Conservation (phyloP, 2,888 invertebrate species). For the Spisula subtruncata region DNA sequence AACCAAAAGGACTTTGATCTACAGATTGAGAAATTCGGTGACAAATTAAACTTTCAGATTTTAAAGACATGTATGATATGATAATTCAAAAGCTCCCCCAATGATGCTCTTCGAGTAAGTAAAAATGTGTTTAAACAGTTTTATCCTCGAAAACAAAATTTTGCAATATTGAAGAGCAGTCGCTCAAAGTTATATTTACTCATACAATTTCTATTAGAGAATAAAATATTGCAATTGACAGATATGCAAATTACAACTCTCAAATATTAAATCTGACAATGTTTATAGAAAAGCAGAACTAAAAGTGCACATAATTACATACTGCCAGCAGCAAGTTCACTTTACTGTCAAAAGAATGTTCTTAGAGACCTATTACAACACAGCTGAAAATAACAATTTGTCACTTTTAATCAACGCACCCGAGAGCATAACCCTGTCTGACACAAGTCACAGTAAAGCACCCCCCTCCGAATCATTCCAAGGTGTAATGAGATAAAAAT, state of each 20-base stretch:
- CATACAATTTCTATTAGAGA: neutral
- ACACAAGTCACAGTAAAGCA: no score
- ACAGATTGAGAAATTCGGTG: no score
- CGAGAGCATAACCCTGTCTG: no score
- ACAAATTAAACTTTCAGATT: no score
- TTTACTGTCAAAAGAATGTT: neutral
- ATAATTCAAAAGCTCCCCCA: no score
- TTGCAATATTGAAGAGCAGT: neutral
- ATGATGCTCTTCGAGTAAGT: no score
- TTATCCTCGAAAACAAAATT: neutral
- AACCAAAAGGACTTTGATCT: no score
- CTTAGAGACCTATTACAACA: neutral
- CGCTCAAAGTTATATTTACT: neutral
- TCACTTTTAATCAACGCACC: neutral
- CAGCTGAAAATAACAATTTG: neutral
- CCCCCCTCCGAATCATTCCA: neutral
- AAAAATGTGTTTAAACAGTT: neutral
- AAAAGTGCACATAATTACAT: constrained; percentile 13
- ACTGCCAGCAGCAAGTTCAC: neutral
- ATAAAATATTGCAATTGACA: neutral
- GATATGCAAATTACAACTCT: neutral
- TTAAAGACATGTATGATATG: no score
- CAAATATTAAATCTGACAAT: neutral
- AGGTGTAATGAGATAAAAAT: neutral
- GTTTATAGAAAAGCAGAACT: neutral